Conservation (phyloP, 2,797 vertebrate genomes). For the Pangasius djambal region DNA sequence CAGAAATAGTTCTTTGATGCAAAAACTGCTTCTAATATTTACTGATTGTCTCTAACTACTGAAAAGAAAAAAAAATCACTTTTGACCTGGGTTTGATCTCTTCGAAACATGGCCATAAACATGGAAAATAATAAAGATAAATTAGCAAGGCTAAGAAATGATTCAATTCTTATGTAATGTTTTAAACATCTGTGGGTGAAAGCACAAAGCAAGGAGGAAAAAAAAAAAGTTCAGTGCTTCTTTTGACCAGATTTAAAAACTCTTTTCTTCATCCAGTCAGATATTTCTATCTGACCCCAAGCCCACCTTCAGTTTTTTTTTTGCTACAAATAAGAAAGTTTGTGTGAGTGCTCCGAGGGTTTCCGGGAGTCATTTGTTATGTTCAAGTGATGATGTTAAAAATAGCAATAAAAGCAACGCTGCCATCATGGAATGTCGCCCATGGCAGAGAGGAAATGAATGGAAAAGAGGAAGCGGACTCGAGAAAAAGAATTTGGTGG, state of each 20-base stretch:
- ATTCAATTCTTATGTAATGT: not conserved
- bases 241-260: not conserved
- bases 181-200: not conserved
- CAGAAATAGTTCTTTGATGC: not conserved
- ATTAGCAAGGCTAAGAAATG: not conserved
- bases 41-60: not conserved
- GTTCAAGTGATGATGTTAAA: conserved; percentile 39
- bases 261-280: not conserved
- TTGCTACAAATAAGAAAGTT: not conserved
- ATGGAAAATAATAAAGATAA: not conserved
- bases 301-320: conserved; percentile 1
- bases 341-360: not conserved
- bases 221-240: too few species aligned
- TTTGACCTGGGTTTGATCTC: not conserved
- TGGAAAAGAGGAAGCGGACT: not conserved
- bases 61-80: not conserved
- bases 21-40: not conserved
- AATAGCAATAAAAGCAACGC: conserved; percentile 29
- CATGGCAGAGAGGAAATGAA: conserved; percentile 16
- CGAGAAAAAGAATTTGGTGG: not conserved
- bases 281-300: not conserved
- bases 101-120: not conserved
- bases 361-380: conserved; percentile 32
- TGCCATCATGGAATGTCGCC: conserved; percentile 16
- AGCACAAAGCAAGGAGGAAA: not conserved